These are phyloP conservation scores for Morus bassanus DNA, from an alignment of 2,797 vertebrate genomes.

Conservation along the genomic window DNA sequence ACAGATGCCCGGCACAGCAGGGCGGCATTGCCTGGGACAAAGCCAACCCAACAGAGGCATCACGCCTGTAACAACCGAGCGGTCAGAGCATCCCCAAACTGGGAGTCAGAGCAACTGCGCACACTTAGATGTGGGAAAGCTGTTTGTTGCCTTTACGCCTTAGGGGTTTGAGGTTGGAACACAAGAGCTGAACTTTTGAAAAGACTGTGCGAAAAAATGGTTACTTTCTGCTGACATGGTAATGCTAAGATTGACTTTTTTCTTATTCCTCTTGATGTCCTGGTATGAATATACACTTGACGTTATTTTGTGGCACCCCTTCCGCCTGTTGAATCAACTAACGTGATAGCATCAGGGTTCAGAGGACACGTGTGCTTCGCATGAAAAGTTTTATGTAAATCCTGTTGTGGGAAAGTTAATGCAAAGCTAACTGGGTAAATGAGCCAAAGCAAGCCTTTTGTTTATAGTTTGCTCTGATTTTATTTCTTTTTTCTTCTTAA, in stretches of 20 bases:
- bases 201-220: neutral
- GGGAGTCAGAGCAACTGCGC: neutral
- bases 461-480: neutral
- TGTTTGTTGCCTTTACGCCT: neutral
- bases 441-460: neutral
- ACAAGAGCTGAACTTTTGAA: neutral
- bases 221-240: neutral
- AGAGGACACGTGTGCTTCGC: neutral
- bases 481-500: neutral
- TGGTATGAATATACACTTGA: neutral
- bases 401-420: neutral
- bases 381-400: neutral
- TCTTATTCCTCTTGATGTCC: neutral
- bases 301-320: neutral
- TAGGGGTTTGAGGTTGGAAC: neutral
- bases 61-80: accelerated
- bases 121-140: neutral
- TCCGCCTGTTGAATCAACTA: neutral
- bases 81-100: neutral
- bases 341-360: neutral
- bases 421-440: neutral
- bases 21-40: neutral
- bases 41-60: neutral
- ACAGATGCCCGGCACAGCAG: accelerated
- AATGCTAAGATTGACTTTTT: neutral